Conservation (phyloP, 2,113 vertebrate species). For the Oreochromis aureus region DNA sequence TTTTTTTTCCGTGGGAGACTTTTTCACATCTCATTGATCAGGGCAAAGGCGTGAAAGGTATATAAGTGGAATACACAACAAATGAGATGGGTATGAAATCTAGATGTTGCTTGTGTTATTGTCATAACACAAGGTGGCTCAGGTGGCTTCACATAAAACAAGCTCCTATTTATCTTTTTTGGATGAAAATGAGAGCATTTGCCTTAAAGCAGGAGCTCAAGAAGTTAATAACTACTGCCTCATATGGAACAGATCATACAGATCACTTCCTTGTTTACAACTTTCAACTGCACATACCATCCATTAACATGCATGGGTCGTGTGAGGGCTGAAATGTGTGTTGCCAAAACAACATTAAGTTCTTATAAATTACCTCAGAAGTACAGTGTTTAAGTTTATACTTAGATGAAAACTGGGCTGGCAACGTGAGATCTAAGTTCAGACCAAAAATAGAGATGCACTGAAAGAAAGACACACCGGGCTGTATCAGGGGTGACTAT, state of each 20-base stretch:
- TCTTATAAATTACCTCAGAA: background rate
- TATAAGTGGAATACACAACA: background rate
- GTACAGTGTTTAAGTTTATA: background rate
- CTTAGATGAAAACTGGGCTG: background rate
- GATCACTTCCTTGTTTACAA: background rate
- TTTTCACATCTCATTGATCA: background rate
- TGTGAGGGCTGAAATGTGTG: background rate
- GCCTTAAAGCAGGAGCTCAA: background rate
- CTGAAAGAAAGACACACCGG: background rate
- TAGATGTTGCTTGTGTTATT: background rate
- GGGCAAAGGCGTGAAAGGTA: background rate
- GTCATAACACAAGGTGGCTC: background rate
- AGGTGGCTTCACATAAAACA: background rate
- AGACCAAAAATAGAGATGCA: background rate
- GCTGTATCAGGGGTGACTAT: background rate
- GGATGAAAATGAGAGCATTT: background rate
- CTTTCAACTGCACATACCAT: background rate
- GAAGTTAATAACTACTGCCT: background rate
- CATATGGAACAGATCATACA: background rate
- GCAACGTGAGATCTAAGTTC: background rate
- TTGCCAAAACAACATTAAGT: background rate
- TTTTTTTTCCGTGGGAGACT: background rate
- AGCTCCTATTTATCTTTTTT: background rate
- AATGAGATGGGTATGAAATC: background rate
- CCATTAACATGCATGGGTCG: background rate